Percentiles rank a stretch among this genome's conserved stretches.
These are phyloP conservation scores for Chrysomela aeneicollis DNA, from an alignment of 2,888 invertebrate genomes.

Conservation along the genomic window DNA sequence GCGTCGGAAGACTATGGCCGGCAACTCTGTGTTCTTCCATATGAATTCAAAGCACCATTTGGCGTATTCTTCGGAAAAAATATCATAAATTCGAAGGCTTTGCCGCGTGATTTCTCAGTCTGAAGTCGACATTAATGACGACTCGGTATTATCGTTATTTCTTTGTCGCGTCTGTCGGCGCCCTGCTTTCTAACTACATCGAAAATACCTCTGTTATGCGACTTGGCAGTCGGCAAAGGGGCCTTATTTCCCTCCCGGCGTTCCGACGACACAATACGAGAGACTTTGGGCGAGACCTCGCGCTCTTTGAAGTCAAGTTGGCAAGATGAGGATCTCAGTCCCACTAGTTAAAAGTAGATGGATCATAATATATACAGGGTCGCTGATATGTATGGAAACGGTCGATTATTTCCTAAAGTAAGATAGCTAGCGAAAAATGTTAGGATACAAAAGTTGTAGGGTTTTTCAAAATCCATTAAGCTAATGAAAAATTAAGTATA, in stretches of 20 bases:
- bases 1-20: too few species aligned
- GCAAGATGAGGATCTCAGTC: too few species aligned
- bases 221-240: conserved; percentile 21
- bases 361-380: too few species aligned
- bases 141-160: conserved; percentile 17
- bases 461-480: too few species aligned
- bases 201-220: conserved; percentile 22
- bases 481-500: too few species aligned
- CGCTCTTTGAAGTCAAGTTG: not conserved
- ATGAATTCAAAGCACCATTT: too few species aligned
- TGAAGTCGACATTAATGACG: not conserved
- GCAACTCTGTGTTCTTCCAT: too few species aligned
- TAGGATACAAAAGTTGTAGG: too few species aligned
- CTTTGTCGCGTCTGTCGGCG: conserved; percentile 13
- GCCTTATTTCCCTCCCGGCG: conserved; percentile 13
- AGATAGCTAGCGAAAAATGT: too few species aligned
- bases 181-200: conserved; percentile 21
- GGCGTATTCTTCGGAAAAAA: not conserved
- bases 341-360: too few species aligned
- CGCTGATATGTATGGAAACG: too few species aligned
- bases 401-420: too few species aligned
- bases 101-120: not conserved
- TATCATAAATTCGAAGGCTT: not conserved
- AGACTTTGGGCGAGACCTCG: not conserved
- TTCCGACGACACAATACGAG: not conserved